phyloP scores from a whole-genome alignment of 2,113 vertebrate genomes.

The Taxidea taxus region DNA sequence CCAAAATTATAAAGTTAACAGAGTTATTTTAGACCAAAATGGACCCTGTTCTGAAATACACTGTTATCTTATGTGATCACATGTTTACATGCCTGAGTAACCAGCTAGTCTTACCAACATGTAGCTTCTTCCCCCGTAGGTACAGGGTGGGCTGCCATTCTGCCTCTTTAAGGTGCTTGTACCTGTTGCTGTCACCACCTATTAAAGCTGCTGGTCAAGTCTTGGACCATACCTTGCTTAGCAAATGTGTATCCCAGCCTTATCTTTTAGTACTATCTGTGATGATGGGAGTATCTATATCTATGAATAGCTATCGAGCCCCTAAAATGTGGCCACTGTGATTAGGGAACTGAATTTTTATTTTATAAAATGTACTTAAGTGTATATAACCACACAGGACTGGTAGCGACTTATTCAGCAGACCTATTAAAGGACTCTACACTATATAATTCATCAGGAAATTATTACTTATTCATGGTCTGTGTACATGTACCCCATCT shows the following conservation, averaged over 20 bases:
- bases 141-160: neutral
- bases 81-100: neutral
- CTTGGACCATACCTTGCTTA: neutral
- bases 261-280: neutral
- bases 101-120: neutral
- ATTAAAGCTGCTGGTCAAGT: neutral
- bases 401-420: neutral
- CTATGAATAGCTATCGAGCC: neutral
- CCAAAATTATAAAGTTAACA: neutral
- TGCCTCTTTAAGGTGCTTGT: neutral
- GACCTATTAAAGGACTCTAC: neutral
- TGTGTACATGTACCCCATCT: neutral
- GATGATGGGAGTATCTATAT: neutral
- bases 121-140: neutral
- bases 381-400: neutral
- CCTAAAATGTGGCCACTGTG: neutral
- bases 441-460: neutral
- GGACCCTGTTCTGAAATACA: neutral
- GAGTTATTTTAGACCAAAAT: neutral
- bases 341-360: neutral
- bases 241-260: neutral
- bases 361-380: neutral
- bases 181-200: neutral
- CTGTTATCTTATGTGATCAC: neutral
- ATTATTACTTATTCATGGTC: neutral